phyloP scores from a whole-genome alignment of 2,797 vertebrate species.

The Anableps anableps region DNA sequence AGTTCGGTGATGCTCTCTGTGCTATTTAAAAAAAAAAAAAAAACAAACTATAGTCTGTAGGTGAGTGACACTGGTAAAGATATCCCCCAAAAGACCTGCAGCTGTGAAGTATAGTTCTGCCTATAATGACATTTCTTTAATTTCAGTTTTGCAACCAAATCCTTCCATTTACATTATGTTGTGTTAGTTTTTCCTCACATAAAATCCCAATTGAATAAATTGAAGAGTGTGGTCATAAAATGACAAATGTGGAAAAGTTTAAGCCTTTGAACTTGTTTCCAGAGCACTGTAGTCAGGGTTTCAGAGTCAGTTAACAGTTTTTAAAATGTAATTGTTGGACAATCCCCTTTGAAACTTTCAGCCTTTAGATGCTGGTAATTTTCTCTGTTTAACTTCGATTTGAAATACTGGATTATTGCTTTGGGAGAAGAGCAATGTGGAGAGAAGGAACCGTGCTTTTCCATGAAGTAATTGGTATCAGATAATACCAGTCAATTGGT shows the following conservation, averaged over 20 bases:
- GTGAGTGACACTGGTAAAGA: neutral
- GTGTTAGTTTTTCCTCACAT: neutral
- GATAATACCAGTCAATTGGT: neutral
- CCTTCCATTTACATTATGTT: neutral
- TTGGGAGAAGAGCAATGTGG: neutral
- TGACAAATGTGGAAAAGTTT: neutral
- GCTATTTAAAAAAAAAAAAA: neutral
- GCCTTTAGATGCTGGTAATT: neutral
- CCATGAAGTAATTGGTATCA: neutral
- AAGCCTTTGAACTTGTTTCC: neutral
- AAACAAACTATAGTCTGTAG: too few species aligned
- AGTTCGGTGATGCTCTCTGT: neutral
- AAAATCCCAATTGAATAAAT: neutral
- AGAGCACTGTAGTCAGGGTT: neutral
- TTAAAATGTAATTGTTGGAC: neutral
- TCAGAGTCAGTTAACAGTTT: neutral
- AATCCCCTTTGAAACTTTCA: neutral
- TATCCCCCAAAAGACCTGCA: neutral
- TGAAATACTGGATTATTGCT: neutral
- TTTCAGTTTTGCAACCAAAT: neutral
- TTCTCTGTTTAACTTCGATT: neutral
- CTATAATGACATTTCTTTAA: neutral
- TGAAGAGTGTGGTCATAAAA: neutral
- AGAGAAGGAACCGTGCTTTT: neutral
- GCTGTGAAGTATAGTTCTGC: neutral